These are phyloP conservation scores for Drosophila kurseongensis DNA, from an alignment of 1,140 invertebrate genomes.

Conservation along the genomic window DNA sequence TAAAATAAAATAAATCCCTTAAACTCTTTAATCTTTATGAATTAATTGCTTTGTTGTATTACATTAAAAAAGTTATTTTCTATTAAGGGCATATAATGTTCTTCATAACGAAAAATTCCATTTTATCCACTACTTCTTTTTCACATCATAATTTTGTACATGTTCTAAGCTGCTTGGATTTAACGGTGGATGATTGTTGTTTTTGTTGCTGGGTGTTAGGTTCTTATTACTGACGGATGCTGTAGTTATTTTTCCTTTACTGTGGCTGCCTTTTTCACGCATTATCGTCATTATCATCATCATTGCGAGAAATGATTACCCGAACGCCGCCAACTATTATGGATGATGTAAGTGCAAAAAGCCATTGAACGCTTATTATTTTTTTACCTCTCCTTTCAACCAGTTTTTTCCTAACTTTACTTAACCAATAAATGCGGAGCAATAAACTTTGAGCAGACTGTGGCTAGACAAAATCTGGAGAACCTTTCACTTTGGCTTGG, in stretches of 20 bases:
- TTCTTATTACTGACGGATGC: slow-evolving; percentile 16
- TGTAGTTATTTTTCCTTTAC: slow-evolving; percentile 11
- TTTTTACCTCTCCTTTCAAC: slow-evolving; percentile 10
- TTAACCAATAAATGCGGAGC: slow-evolving; percentile 38
- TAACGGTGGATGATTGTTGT: slow-evolving; percentile 58
- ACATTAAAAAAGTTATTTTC: no score
- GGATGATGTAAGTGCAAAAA: slow-evolving; percentile 68
- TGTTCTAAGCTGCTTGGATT: slow-evolving; percentile 39
- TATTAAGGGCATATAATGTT: neutral
- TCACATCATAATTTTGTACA: slow-evolving; percentile 20
- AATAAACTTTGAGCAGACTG: slow-evolving; percentile 51
- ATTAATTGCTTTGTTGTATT: no score
- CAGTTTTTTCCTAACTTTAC: slow-evolving; percentile 19
- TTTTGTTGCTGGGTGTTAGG: slow-evolving; percentile 19
- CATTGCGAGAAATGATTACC: slow-evolving; percentile 38
- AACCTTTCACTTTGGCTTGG: slow-evolving; percentile 22
- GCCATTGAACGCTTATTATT: slow-evolving; percentile 56
- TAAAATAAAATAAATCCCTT: no score
- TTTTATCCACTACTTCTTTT: neutral
- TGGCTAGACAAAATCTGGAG: slow-evolving; percentile 37
- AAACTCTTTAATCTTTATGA: no score
- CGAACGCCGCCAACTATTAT: slow-evolving; percentile 50
- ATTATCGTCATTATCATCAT: slow-evolving; percentile 46
- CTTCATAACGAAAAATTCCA: neutral
- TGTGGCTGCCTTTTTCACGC: slow-evolving; percentile 55